A percentile compares a stretch with the other conserved stretches of the same genome.
These are phyloP conservation scores for Leptatherina wallacei DNA, from an alignment of 2,797 vertebrate genomes.

Conservation along the genomic window DNA sequence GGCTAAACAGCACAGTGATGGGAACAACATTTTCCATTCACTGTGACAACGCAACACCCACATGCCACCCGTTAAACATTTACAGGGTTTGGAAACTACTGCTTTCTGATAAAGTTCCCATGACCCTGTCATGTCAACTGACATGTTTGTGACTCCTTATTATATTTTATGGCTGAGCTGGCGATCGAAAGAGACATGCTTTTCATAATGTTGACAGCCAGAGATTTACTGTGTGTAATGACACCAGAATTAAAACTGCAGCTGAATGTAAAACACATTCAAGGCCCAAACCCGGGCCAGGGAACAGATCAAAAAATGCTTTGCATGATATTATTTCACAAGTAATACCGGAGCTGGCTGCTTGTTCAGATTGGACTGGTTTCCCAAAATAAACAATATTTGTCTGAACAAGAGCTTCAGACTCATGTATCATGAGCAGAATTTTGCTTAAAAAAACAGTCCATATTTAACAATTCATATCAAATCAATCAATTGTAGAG, in stretches of 20 bases:
- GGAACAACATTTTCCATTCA: slow-evolving; percentile 70
- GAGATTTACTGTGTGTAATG: slow-evolving; percentile 12
- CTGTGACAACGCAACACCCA: slow-evolving; percentile 58
- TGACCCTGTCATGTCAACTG: slow-evolving; percentile 50
- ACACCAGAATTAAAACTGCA: not conserved
- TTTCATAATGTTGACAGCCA: slow-evolving; percentile 12
- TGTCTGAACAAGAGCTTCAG: not conserved
- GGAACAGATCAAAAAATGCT: slow-evolving; percentile 8
- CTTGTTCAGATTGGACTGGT: not conserved
- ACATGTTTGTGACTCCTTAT: slow-evolving; percentile 52
- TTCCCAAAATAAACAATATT: not conserved
- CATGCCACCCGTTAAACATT: slow-evolving; percentile 56
- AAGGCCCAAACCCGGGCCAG: not conserved
- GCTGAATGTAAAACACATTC: not conserved
- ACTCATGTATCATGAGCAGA: no score
- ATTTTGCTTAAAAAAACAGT: no score
- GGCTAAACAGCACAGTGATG: slow-evolving; percentile 61
- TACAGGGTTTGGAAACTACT: slow-evolving; percentile 56
- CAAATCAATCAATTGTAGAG: no score
- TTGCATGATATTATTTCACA: not conserved
- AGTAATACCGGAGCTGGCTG: not conserved
- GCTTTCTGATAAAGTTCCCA: slow-evolving; percentile 65
- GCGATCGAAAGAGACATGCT: slow-evolving; percentile 9
- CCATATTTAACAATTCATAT: no score
- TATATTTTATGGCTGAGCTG: slow-evolving; percentile 33